Base-by-base conservation (phyloP, 2,113 vertebrate genomes). In the Damaliscus lunatus region DNA sequence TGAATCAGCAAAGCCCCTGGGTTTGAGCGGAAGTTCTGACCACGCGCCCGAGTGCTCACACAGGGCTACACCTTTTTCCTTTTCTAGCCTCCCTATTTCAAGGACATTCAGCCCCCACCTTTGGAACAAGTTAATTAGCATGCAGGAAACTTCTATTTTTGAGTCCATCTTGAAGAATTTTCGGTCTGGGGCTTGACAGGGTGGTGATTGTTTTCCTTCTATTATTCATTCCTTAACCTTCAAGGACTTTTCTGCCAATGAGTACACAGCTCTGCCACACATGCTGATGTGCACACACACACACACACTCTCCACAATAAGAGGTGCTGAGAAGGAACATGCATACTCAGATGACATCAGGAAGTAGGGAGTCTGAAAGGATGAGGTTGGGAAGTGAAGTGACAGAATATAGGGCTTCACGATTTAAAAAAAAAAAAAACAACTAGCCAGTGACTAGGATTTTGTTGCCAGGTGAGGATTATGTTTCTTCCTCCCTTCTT, bases 151-250 rank as follows among this genome's bases (percentile, higher is more conserved):
- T 52, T 87, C 92, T 94, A 93, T 96, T 96, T 97, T 95, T 95
- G 90, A 97, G 97, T 94, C 62, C 90, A 90, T 91, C 92, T 96
- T 93, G 95, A 98, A 96, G 90, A 84, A 96, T 95, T 98, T 98
- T 77, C 3, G 1, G 94, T 81, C 88, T 85, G 83, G 94, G 92
- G 81, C 46, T 96, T 97, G 94, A 97, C 93, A 97, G 89, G 14
- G 85, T 77, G 77, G 91, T 21, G 1, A 64, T 33, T 84, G 80
- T 94, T 96, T 98, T 53, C 74, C 48, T 96, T 94, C 67, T 80
- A 57, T 95, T 98, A 96, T 97, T 98, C 82, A 95, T 96, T 77
- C 92, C 29, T 77, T 91, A 97, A 86, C 85, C 85, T 89, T 97
- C 96, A 97, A 98, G 96, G 98, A 97, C 95, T 98, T 96, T 98